Conservation (phyloP, 2,888 invertebrate species). For the Tuberolachnus salignus region DNA sequence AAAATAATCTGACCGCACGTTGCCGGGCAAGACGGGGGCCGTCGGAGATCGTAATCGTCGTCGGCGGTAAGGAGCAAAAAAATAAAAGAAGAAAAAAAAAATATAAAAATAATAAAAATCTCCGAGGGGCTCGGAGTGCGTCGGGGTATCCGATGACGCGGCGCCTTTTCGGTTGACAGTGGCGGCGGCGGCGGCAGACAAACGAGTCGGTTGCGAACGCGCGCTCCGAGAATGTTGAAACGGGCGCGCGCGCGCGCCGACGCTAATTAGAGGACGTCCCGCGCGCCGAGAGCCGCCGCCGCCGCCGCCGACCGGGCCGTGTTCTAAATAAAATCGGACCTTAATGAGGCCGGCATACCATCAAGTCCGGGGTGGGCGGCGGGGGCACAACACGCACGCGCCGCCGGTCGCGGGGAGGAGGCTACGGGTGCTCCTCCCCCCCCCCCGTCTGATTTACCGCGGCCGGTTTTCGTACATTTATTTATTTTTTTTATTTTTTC, state of each 20-base stretch:
- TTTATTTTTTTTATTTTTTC: slow-evolving; percentile 5
- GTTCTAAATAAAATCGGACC: slow-evolving; percentile 55
- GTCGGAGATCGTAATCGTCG: background rate
- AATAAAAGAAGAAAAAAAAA: no score
- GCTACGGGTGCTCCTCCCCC: slow-evolving; percentile 1
- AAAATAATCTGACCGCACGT: background rate
- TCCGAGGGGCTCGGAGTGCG: no score
- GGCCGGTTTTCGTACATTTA: slow-evolving; percentile 19
- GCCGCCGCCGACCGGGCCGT: slow-evolving; percentile 13
- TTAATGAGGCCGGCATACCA: slow-evolving; percentile 53
- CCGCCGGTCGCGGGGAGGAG: background rate
- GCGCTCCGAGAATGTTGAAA: slow-evolving; percentile 38
- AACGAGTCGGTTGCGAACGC: slow-evolving; percentile 35
- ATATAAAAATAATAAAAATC: no score
- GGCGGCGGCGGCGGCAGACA: slow-evolving; percentile 4
- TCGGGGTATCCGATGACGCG: slow-evolving; percentile 21
- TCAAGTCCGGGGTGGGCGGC: background rate
- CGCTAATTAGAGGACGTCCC: slow-evolving; percentile 52
- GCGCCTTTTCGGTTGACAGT: slow-evolving; percentile 33
- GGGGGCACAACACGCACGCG: background rate
- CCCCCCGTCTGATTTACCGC: slow-evolving; percentile 50
- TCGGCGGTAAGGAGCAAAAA: no score
- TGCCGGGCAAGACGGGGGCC: no score
- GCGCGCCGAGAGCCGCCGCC: slow-evolving; percentile 24
- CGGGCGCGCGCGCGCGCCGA: slow-evolving; percentile 20